These are phyloP conservation scores for Pica pica DNA, from an alignment of 2,113 vertebrate genomes.

Conservation along the genomic window DNA sequence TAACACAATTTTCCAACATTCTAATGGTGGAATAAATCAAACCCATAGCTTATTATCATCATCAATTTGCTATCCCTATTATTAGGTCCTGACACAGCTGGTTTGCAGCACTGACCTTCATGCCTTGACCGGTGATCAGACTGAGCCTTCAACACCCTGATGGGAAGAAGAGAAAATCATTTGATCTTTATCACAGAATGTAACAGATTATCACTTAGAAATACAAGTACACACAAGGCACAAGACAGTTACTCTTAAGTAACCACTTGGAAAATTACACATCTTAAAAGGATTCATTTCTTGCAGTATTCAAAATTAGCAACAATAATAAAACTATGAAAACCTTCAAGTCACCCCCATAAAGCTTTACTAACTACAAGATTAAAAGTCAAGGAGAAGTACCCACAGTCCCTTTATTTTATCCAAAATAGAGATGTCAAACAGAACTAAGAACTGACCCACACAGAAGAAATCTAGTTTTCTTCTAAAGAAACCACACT, in stretches of 20 bases:
- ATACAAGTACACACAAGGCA: neutral
- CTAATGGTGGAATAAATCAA: neutral
- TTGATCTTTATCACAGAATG: neutral
- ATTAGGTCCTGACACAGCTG: neutral
- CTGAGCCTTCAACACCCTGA: conserved; percentile 94
- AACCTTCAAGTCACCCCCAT: neutral
- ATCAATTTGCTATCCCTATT: neutral
- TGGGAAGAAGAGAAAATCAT: conserved; percentile 20
- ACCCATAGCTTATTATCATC: neutral
- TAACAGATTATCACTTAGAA: neutral
- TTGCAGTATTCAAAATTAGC: neutral
- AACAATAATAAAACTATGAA: neutral
- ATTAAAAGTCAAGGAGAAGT: neutral
- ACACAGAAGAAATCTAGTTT: neutral
- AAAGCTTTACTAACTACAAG: neutral
- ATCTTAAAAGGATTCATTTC: neutral
- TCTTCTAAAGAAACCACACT: neutral
- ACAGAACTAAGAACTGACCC: neutral
- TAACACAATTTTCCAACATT: neutral
- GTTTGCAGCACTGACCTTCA: conserved; percentile 83
- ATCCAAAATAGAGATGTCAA: neutral
- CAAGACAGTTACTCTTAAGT: neutral
- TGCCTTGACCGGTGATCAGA: conserved; percentile 96
- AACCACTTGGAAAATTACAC: neutral
- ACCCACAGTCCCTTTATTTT: neutral